Base-by-base conservation (phyloP, 2,888 invertebrate species). In the Nematopogon swammerdamellus region DNA sequence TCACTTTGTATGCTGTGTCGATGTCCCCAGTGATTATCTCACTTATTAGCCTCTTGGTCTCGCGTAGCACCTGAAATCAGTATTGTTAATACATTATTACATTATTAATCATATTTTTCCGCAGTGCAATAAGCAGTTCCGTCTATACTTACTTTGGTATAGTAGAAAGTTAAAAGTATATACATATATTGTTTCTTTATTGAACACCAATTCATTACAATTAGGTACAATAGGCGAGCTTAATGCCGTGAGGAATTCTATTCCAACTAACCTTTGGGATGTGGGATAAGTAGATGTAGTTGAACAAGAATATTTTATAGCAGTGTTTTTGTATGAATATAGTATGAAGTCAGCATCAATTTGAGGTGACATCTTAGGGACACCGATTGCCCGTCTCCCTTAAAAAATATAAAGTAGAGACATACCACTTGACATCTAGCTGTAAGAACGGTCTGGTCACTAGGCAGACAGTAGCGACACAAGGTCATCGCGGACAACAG, bases 341-440 rank as follows among this genome's bases (percentile, higher is more conserved):
- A n/a, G n/a, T n/a, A n/a, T n/a, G n/a, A n/a, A n/a, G n/a, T n/a
- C n/a, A n/a, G n/a, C n/a, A n/a, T n/a, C n/a, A n/a, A n/a, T n/a
- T n/a, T n/a, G n/a, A n/a, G n/a, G n/a, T n/a, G n/a, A n/a, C n/a
- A n/a, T n/a, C n/a, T n/a, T n/a, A n/a, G n/a, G n/a, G n/a, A n/a
- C n/a, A n/a, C n/a, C n/a, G n/a, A n/a, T n/a, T n/a, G n/a, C n/a
- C n/a, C n/a, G n/a, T n/a, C n/a, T n/a, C n/a, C n/a, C n/a, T n/a
- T n/a, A n/a, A n/a, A n/a, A n/a, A n/a, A n/a, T n/a, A n/a, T n/a
- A n/a, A n/a, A n/a, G n/a, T n/a, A 8, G 5, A 25, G 52, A 61
- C 67, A 62, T 67, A 83, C 83, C 57, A 81, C 74, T 70, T 82
- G 81, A 55, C 82, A 79, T 29, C 81, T 65, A 17, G 82, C 82